phyloP scores from a whole-genome alignment of 2,888 invertebrate genomes.

The Drosophila hamatofila region DNA sequence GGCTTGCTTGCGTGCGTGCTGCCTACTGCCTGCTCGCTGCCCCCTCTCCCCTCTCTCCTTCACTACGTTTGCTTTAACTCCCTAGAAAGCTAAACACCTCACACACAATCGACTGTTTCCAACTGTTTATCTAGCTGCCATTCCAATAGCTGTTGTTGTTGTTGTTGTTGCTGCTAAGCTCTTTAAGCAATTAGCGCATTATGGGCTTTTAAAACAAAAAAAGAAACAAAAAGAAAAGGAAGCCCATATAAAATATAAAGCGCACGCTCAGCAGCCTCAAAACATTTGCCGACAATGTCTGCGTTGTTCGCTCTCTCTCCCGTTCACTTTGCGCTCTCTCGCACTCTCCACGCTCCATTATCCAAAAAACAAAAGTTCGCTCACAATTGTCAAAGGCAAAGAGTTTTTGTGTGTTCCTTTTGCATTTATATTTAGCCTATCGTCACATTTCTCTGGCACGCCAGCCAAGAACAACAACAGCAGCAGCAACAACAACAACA shows the following conservation, averaged over 20 bases:
- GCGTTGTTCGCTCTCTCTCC: constrained; percentile 14
- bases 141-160: constrained; percentile 22
- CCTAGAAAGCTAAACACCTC: constrained; percentile 70
- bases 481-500: constrained; percentile 5
- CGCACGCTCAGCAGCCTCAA: constrained; percentile 43
- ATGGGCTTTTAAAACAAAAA: constrained; percentile 38
- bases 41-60: constrained; percentile 18
- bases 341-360: constrained; percentile 10
- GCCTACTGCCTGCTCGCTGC: neutral
- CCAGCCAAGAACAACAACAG: constrained; percentile 11
- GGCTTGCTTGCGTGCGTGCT: constrained; percentile 31
- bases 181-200: constrained; percentile 65
- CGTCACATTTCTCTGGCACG: constrained; percentile 39
- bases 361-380: constrained; percentile 29
- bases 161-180: constrained; percentile 45
- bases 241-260: constrained; percentile 47
- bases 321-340: constrained; percentile 6
- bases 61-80: constrained; percentile 34
- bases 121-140: constrained; percentile 42
- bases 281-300: constrained; percentile 16
- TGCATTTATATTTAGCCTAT: constrained; percentile 61
- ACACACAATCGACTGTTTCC: constrained; percentile 30
- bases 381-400: constrained; percentile 48
- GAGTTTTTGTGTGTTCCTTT: constrained; percentile 54
- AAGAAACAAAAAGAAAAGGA: constrained; percentile 44